Base-by-base conservation (phyloP, 2,113 vertebrate species). In the Loxodonta africana region DNA sequence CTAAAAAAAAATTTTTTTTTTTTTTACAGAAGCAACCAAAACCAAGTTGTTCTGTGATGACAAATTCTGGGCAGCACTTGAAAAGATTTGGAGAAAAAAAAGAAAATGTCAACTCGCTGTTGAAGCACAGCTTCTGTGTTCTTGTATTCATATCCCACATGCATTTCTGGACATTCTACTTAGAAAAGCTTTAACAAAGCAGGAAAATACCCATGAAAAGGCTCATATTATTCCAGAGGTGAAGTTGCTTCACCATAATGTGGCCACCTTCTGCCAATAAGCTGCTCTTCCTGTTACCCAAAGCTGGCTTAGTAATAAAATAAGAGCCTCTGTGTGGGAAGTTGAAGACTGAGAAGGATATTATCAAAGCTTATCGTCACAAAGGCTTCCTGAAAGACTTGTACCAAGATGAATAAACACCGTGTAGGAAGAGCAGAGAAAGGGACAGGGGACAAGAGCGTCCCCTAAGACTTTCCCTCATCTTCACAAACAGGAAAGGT, bases 11-110 rank as follows among this genome's bases (percentile, higher is more conserved):
- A 37, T 37, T 37, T 37, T 37, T 37, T 37, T 37, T 37, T 37
- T 37, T 37, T 48, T 81, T 74, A 30, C 71, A 80, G 41, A 97
- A 90, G 46, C 30, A 92, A 87, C 57, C 37, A 95, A 93, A 62
- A 86, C 26, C 53, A 89, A 48, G 20, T 69, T 15, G 48, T 53
- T 76, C 80, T 92, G 46, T 53, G 44, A 48, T 67, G 87, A 81
- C 53, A 91, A 51, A 28, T 48, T 91, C 77, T 83, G 53, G 87
- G 21, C 21, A 93, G 62, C 51, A 51, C 77, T 91, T 83, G 53
- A 60, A 80, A 91, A 85, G 37, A 90, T 7, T 48, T 46, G 44
- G 60, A 10, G 5, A 85, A 80, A 28, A 51, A 25, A 37, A 41
- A 15, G n/a, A 69, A 77, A 77, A 17, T 41, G 30, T 26, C 41